phyloP scores from a whole-genome alignment of 2,888 invertebrate species.

The Eudemis profundana region DNA sequence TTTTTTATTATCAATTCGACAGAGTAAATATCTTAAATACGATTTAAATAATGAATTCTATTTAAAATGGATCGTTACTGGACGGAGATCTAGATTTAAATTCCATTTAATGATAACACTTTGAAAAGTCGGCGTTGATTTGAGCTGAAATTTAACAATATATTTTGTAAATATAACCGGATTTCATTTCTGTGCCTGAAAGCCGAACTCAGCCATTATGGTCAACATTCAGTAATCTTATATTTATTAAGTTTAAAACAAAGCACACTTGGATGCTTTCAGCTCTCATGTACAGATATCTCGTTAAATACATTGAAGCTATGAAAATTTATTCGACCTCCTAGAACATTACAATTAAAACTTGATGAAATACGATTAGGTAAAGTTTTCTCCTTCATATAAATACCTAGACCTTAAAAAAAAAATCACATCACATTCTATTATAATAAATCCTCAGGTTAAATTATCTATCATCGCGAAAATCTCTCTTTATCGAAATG shows the following conservation, averaged over 20 bases:
- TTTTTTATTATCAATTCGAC: background rate
- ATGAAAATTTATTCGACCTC: background rate
- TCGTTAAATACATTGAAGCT: background rate
- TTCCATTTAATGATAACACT: constrained; percentile 5
- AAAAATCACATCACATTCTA: constrained; percentile 12
- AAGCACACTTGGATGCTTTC: background rate
- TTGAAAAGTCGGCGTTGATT: constrained; percentile 5
- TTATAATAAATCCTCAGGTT: too few species aligned
- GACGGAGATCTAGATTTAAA: constrained; percentile 32
- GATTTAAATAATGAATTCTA: background rate
- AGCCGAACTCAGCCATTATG: too few species aligned
- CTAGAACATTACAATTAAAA: constrained; percentile 5
- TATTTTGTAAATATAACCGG: background rate
- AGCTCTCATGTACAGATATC: background rate
- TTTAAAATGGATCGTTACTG: constrained; percentile 24
- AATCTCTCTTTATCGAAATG: background rate
- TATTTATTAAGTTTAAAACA: too few species aligned
- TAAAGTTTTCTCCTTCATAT: background rate
- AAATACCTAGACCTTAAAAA: background rate
- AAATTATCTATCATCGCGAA: too few species aligned
- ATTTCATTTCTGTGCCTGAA: background rate
- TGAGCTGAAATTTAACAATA: constrained; percentile 22
- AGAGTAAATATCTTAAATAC: background rate
- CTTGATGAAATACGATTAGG: background rate
- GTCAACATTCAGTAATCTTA: too few species aligned